Conservation (phyloP, 2,797 vertebrate genomes). For the Pseudochirops cupreus region DNA sequence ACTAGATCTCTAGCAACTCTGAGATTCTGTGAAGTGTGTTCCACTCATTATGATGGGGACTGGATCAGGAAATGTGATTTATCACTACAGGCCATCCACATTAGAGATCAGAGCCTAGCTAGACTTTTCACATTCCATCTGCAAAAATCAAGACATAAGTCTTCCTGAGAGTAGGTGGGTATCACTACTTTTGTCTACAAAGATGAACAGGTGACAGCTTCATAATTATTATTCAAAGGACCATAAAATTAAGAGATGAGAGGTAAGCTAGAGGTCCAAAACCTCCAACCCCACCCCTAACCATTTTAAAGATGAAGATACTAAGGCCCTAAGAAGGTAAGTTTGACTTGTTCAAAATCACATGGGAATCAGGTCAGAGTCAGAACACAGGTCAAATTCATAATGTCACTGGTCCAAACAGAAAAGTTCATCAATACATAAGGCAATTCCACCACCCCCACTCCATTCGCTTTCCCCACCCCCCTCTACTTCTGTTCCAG, state of each 20-base stretch:
- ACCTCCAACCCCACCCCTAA: background rate
- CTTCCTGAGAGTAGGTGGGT: constrained; percentile 1
- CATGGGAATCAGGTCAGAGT: background rate
- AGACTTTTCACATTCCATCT: background rate
- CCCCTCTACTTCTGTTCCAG: background rate
- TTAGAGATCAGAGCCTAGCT: background rate
- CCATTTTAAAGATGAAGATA: background rate
- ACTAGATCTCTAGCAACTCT: background rate
- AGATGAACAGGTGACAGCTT: background rate
- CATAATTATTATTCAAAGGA: background rate
- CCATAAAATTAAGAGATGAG: background rate
- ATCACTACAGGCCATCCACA: accelerated
- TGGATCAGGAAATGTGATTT: background rate
- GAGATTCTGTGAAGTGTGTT: background rate
- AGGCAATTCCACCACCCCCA: background rate
- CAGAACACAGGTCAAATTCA: background rate
- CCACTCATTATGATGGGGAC: background rate
- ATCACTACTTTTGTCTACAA: background rate
- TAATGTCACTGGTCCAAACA: background rate
- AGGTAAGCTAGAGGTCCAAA: background rate
- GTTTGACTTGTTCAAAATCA: background rate
- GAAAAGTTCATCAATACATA: background rate
- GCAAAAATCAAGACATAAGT: background rate
- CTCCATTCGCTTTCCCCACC: background rate
- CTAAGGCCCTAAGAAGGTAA: background rate